A percentile compares a stretch with the other conserved stretches of the same genome.
Conservation (phyloP, 23 tunicate genomes). For the Trididemnum miniatum region DNA sequence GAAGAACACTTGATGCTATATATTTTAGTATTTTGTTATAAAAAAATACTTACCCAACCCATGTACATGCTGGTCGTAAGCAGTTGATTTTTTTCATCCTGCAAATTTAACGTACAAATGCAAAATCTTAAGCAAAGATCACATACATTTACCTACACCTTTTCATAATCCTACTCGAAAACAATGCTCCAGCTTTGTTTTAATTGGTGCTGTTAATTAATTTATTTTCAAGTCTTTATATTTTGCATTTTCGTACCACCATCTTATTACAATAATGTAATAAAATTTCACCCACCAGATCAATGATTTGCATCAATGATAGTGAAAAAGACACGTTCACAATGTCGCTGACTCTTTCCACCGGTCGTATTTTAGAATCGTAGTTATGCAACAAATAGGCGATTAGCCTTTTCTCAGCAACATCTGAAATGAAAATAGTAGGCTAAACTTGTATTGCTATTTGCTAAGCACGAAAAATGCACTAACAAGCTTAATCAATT, state of each 20-base stretch:
- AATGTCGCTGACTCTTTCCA: constrained; percentile 40
- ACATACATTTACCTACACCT: not conserved
- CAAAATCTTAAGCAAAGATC: too few relatives aligned
- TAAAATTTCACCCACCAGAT: constrained; percentile 83
- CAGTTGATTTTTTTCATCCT: constrained; percentile 92
- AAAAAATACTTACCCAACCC: constrained; percentile 53
- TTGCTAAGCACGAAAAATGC: too few relatives aligned
- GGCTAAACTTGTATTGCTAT: too few relatives aligned
- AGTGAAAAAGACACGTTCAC: constrained; percentile 75
- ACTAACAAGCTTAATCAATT: too few relatives aligned
- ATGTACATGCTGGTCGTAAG: constrained; percentile 89
- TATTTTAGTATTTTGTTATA: too few relatives aligned
- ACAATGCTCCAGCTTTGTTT: too few relatives aligned
- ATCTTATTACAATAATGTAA: too few relatives aligned
- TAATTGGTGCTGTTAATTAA: too few relatives aligned
- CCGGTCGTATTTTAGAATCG: constrained; percentile 80
- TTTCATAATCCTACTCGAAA: not conserved
- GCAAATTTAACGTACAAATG: not conserved
- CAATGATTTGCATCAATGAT: constrained; percentile 82
- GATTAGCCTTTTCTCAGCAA: constrained; percentile 58
- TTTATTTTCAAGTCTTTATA: too few relatives aligned
- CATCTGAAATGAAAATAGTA: too few relatives aligned
- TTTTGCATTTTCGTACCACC: too few relatives aligned
- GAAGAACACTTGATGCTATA: too few relatives aligned
- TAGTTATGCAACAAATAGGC: constrained; percentile 40